Evolutionary conservation across 2,797 vertebrate genomes (phyloP), one percentile per base, ranked within the genome.

Genomic region (Pachyuromys duprasi): DNA sequence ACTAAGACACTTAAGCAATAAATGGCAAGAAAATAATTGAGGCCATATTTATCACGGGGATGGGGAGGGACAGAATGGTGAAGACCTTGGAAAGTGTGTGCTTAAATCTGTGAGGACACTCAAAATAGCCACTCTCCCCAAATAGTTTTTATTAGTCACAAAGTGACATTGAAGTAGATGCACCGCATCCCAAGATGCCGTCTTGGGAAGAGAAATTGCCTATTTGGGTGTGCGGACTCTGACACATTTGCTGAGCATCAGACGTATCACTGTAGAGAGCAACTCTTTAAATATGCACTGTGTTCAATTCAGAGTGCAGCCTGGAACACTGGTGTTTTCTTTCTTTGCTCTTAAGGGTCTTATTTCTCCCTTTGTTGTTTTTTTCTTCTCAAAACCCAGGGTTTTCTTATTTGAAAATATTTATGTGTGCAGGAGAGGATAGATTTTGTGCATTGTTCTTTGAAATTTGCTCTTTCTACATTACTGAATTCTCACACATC

Each of bases 361-460:
- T 96, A 96, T 80, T 55, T 83, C 91, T 97, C 97, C 92, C 96
- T 97, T 97, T 95, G 95, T 96, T 98, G 96, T 97, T 96, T 93
- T 97, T 92, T 49, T 95, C 94, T 97, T 92, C 86, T 97, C 96
- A 97, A 98, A 98, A 98, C 92, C 96, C 97, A 97, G 96, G 97
- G 82, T 89, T 96, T 97, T 88, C 96, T 96, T 95, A 91, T 97
- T 98, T 98, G 97, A 98, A 98, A 98, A 98, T 98, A 98, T 98
- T 98, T 97, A 97, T 98, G 97, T 95, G 97, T 20, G 39, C 96
- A 94, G 88, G 95, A 97, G 94, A 93, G 97, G 96, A 98, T 93
- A 97, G 97, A 97, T 97, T 98, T 96, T 97, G 96, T 97, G 94
- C 83, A 92, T 65, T 95, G 76, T 96, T 97, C 97, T 98, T 97